These are phyloP conservation scores for Acronicta aceris DNA, from an alignment of 2,888 invertebrate genomes.

Conservation along the genomic window DNA sequence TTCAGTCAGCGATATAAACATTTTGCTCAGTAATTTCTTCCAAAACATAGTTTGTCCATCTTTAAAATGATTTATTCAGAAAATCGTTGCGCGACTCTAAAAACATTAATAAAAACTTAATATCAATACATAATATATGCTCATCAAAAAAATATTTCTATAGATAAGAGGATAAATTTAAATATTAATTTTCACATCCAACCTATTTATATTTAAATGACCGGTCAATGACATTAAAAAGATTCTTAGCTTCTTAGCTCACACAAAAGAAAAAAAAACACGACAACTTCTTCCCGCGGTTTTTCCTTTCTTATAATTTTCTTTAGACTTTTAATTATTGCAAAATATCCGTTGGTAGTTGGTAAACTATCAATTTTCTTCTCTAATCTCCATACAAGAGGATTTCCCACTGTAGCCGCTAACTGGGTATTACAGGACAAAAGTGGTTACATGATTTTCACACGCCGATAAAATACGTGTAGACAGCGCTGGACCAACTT, in stretches of 20 bases:
- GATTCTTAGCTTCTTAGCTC: neutral
- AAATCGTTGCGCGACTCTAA: constrained; percentile 14
- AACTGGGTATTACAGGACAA: constrained; percentile 48
- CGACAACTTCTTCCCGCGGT: constrained; percentile 24
- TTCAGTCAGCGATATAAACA: too few relatives aligned
- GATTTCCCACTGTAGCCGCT: constrained; percentile 47
- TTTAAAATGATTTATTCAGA: constrained; percentile 5
- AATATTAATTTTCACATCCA: neutral
- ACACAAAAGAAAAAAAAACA: constrained; percentile 6
- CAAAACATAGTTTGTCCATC: too few relatives aligned
- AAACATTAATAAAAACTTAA: neutral
- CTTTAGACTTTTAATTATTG: constrained; percentile 50
- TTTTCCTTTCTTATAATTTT: constrained; percentile 34
- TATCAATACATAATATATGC: neutral
- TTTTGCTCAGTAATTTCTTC: too few relatives aligned
- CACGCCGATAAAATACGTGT: constrained; percentile 60
- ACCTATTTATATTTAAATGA: neutral
- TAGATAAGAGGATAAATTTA: neutral
- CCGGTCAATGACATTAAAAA: constrained; percentile 22
- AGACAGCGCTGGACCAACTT: constrained; percentile 44
- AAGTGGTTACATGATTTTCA: constrained; percentile 59
- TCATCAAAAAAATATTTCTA: neutral
- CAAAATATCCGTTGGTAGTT: constrained; percentile 46
- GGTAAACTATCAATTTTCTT: constrained; percentile 55
- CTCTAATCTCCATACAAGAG: constrained; percentile 56